Percentiles rank a stretch among this genome's conserved stretches.
Conservation (phyloP, 2,113 vertebrate species). For the Alouatta palliata region DNA sequence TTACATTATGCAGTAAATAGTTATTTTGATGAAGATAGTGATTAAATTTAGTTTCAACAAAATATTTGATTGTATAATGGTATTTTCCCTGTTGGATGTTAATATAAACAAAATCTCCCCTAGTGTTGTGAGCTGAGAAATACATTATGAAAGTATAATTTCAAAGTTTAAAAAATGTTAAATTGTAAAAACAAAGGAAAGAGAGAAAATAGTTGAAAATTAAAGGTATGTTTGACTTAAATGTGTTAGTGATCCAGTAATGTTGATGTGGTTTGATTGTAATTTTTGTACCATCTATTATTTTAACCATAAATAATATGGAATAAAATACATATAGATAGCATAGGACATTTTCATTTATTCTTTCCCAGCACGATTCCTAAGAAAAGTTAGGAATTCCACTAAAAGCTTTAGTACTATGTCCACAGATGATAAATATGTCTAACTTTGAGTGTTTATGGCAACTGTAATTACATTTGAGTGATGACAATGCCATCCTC, state of each 20-base stretch:
- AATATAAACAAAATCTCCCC: slow-evolving; percentile 66
- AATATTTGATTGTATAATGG: slow-evolving; percentile 63
- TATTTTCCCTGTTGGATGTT: slow-evolving; percentile 70
- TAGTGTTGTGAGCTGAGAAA: slow-evolving; percentile 47
- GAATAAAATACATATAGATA: background rate
- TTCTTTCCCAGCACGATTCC: background rate
- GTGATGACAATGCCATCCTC: background rate
- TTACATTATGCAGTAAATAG: slow-evolving; percentile 60
- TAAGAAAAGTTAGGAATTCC: background rate
- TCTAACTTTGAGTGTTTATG: background rate
- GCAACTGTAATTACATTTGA: background rate
- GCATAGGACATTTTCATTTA: background rate
- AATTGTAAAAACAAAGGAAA: background rate
- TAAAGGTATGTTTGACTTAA: background rate
- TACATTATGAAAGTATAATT: slow-evolving; percentile 23
- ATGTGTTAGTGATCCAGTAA: background rate
- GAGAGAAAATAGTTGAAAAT: background rate
- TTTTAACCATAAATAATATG: background rate
- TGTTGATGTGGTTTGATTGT: background rate
- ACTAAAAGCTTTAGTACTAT: background rate
- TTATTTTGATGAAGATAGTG: slow-evolving; percentile 73
- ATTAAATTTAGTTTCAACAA: slow-evolving; percentile 67
- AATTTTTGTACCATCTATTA: background rate
- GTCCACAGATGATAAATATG: background rate
- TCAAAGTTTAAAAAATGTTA: background rate